Percentiles rank a stretch among this genome's conserved stretches.
These are phyloP conservation scores for Mesaphorura yosii DNA, from an alignment of 1,140 invertebrate genomes.

Conservation along the genomic window DNA sequence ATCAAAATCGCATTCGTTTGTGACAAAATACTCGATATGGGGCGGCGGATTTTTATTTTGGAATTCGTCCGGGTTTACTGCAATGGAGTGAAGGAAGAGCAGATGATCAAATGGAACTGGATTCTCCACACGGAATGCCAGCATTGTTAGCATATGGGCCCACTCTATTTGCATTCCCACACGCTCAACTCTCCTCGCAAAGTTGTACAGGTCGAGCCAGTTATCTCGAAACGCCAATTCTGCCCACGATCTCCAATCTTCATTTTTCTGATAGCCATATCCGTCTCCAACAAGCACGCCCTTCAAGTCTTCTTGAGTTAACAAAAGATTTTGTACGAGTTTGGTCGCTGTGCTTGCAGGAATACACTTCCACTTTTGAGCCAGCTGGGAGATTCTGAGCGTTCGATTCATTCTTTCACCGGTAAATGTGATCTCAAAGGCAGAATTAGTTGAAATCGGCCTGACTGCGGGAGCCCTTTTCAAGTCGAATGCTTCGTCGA, in stretches of 20 bases:
- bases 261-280: slow-evolving; percentile 3
- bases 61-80: slow-evolving; percentile 4
- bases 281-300: not conserved
- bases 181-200: not conserved
- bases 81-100: slow-evolving; percentile 5
- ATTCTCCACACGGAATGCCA: not conserved
- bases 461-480: not conserved
- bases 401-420: not conserved
- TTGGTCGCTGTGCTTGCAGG: not conserved
- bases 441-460: not conserved
- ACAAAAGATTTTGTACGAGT: not conserved
- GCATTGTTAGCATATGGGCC: slow-evolving; percentile 6
- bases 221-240: slow-evolving; percentile 6
- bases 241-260: slow-evolving; percentile 3
- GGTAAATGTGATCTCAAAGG: not conserved
- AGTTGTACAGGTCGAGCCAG: slow-evolving; percentile 12
- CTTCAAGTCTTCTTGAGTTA: slow-evolving; percentile 8
- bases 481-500: not conserved
- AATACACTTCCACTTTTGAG: slow-evolving; percentile 5
- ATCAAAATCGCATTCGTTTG: not conserved
- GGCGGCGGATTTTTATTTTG: not conserved
- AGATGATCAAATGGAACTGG: not conserved
- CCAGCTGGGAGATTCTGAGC: not conserved
- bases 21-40: slow-evolving; percentile 1
- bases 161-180: slow-evolving; percentile 8